Evolutionary conservation across 2,888 invertebrate genomes (phyloP), one percentile per base, ranked within the genome.

Genomic region (Eupithecia subumbrata): DNA sequence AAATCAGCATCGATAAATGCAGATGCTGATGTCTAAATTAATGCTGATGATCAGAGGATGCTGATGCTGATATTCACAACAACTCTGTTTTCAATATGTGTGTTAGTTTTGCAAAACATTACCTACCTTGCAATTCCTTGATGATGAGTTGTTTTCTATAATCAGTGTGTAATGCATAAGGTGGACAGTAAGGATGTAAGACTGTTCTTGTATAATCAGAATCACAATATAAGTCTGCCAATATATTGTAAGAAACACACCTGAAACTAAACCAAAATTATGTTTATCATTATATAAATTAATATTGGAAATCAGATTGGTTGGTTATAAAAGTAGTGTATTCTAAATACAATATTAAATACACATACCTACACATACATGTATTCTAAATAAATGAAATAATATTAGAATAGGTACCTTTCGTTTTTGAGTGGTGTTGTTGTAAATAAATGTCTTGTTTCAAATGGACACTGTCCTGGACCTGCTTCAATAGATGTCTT

Each of bases 161-260:
- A 84, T 98, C 97, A 75, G 98, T 96, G 45, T 96, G 95, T 63
- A 99, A 92, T 4, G 97, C 98, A 91, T 97, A 96, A 3, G 96
- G 92, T 12, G 98, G 97, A 87, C 99, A 99, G 85, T 98, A 98
- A 0, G 97, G 97, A 91, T 97, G 97, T 1, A 99, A 93, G 72
- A 96, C 95, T 71, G 95, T 95, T 84, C 97, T 95, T 0, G 97
- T 96, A 86, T 95, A 96, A 79, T 98, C 98, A 0, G 98, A 97
- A 88, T 98, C 98, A 78, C 98, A 97, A 90, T 99, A 99, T 40
- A 97, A 90, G 92, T 98, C 98, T 7, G 99, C 99, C 82, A 99
- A 93, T 82, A 99, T 96, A 88, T 99, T 99, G 88, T 99, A 99
- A 0, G 97, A 96, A 7, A 98, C 96, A 77, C 98, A 96, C 70